Percentiles rank a stretch among this genome's conserved stretches.
Conservation (phyloP, 2,888 invertebrate genomes). For the Nasonovia ribisnigri region DNA sequence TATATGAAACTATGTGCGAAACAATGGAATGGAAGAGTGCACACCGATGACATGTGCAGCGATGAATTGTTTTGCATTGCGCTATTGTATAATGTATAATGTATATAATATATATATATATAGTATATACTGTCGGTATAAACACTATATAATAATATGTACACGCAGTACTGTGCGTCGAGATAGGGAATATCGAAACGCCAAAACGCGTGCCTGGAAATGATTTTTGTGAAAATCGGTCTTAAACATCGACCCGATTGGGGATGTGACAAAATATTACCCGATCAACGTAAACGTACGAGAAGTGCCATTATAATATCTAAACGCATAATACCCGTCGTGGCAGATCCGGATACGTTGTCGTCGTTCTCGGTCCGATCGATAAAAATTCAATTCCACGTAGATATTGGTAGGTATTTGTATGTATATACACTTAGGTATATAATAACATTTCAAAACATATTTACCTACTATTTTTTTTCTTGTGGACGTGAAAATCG, state of each 20-base stretch:
- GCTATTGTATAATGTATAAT: background rate
- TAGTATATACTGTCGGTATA: background rate
- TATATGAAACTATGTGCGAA: background rate
- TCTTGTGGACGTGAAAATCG: background rate
- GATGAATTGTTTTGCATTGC: constrained; percentile 3
- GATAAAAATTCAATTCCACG: background rate
- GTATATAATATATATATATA: background rate
- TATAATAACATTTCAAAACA: background rate
- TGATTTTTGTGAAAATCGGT: background rate
- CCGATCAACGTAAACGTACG: background rate
- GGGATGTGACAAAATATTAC: background rate
- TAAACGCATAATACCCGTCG: background rate
- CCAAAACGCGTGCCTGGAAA: background rate
- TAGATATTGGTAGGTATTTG: background rate
- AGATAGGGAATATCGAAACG: background rate
- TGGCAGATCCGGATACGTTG: background rate
- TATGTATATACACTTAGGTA: background rate
- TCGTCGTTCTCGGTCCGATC: background rate
- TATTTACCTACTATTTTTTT: background rate
- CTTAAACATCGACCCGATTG: background rate
- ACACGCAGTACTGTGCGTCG: background rate
- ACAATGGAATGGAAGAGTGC: constrained; percentile 16
- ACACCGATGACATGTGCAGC: background rate
- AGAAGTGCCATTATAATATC: background rate
- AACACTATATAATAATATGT: background rate